These are phyloP conservation scores for Alcedo quadribrachys DNA, from an alignment of 2,797 vertebrate genomes.

Conservation along the genomic window DNA sequence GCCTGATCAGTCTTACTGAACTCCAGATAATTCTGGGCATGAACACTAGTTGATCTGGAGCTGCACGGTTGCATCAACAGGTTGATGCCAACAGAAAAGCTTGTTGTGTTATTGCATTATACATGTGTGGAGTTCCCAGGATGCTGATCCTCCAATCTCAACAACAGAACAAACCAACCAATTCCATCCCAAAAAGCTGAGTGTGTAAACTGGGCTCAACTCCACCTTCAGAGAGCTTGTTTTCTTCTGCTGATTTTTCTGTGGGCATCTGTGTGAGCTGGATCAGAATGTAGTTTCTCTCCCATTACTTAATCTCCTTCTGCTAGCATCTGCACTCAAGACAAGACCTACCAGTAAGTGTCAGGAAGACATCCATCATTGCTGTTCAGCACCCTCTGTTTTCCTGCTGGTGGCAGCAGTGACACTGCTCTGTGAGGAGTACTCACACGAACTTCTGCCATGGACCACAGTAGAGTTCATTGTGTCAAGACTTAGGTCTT, in stretches of 20 bases:
- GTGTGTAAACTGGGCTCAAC: fast-evolving
- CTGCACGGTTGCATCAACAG: neutral
- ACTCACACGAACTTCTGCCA: neutral
- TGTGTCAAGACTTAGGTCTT: neutral
- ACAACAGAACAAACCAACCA: neutral
- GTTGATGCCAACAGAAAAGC: neutral
- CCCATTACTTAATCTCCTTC: neutral
- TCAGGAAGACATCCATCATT: neutral
- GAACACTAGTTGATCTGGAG: neutral
- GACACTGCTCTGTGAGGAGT: neutral
- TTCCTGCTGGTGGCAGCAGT: neutral
- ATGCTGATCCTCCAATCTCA: neutral
- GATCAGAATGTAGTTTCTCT: neutral
- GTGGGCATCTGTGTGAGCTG: neutral
- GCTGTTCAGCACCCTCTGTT: neutral
- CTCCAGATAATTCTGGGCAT: neutral
- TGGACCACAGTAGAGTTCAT: neutral
- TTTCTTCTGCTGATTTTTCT: neutral
- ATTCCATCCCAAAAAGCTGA: neutral
- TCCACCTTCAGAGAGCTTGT: neutral
- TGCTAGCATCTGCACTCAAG: neutral
- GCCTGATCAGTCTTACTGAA: neutral
- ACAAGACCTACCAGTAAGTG: neutral
- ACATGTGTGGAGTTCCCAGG: neutral
- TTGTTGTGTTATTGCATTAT: neutral